Base-by-base conservation (phyloP, 2,797 vertebrate species). In the Notoglanidium macrostoma region DNA sequence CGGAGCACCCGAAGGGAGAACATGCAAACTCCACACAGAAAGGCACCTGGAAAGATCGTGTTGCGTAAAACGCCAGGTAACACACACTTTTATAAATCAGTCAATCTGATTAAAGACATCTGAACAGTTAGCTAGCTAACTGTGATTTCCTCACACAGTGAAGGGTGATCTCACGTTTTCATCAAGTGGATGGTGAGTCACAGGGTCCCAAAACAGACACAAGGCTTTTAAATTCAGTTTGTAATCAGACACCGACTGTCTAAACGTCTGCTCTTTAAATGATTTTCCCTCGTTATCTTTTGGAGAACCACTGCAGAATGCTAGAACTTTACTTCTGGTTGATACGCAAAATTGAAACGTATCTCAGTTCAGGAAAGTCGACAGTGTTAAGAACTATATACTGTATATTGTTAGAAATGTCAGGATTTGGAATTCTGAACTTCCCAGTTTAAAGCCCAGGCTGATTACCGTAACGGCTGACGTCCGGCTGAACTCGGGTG, bases 401-500 rank as follows among this genome's bases (percentile, higher is more conserved):
- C 15, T n/a, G n/a, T n/a, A n/a, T n/a, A 21, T 21, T 21, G 15
- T 59, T 5, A 19, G 14, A 65, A 67, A 67, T 67, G 65, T 67
- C 65, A 15, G 14, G 2, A 67, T 32, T 35, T 17, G 17, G 35
- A 72, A 44, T 17, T 23, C 8, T 72, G 35, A 35, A 44, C 35
- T 23, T n/a, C n/a, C n/a, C n/a, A n/a, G n/a, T 15, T 8, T 76
- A 12, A 74, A 35, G 74, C 46, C n/a, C 26, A 76, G 14, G 21
- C n/a, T 0, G 19, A 29, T 44, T 93, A 98, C 98, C 91, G 96
- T 95, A 88, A 96, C 96, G 90, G 96, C 95, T 6, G 94, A 95
- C 23, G 92, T 93, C 2, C 96, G 93, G 74, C 96, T 96, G 74
- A 99, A 97, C 93, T 98, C 96, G 0, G 96, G 93, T 0, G 98